These are phyloP conservation scores for Clunio marinus DNA, from an alignment of 2,888 invertebrate genomes.

Conservation along the genomic window DNA sequence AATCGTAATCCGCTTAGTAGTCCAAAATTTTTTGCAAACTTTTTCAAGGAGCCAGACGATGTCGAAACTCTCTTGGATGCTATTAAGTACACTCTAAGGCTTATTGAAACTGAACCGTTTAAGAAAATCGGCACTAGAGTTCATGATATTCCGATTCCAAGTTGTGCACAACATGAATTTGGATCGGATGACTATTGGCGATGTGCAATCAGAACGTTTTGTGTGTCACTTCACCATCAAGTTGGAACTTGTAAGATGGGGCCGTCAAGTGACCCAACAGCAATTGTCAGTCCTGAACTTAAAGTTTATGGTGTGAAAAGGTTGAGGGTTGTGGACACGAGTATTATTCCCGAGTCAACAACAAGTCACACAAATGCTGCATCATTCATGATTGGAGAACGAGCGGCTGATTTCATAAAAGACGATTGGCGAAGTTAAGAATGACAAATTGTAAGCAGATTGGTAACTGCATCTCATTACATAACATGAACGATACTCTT, in stretches of 20 bases:
- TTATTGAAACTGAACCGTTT: conserved; percentile 59
- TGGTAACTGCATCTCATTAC: conserved; percentile 23
- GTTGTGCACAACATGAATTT: conserved; percentile 53
- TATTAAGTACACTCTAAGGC: conserved; percentile 54
- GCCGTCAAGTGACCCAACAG: conserved; percentile 56
- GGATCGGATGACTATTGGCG: conserved; percentile 67
- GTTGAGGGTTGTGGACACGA: conserved; percentile 65
- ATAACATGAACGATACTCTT: neutral
- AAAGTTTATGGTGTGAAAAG: conserved; percentile 59
- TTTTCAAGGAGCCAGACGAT: conserved; percentile 51
- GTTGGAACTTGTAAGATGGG: conserved; percentile 71
- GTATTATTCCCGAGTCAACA: conserved; percentile 61
- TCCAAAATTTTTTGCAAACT: conserved; percentile 56
- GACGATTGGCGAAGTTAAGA: neutral
- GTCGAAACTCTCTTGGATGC: conserved; percentile 52
- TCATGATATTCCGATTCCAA: conserved; percentile 53
- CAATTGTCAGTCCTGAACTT: conserved; percentile 62
- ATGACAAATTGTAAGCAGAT: conserved; percentile 18
- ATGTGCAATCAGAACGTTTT: conserved; percentile 60
- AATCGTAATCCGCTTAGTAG: conserved; percentile 54
- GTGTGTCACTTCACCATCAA: conserved; percentile 62
- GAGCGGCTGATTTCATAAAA: conserved; percentile 60
- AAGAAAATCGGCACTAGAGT: conserved; percentile 55
- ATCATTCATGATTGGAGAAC: conserved; percentile 69
- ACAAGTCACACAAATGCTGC: conserved; percentile 67